Conservation (phyloP, 1,140 invertebrate genomes). For the Protaetia brevitarsis region DNA sequence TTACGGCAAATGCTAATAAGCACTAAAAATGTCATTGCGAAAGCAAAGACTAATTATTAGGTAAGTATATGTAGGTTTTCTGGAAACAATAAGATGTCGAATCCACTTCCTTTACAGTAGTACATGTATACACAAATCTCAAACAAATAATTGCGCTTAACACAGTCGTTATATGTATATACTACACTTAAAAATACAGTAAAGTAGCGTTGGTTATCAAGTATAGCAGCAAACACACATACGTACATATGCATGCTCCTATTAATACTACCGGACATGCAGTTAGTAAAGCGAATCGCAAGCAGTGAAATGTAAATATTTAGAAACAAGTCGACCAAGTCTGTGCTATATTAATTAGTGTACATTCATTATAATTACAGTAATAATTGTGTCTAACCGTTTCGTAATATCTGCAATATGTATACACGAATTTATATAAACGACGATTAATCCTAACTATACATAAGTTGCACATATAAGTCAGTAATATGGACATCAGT, state of each 20-base stretch:
- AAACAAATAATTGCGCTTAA: too few relatives aligned
- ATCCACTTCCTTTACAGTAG: too few relatives aligned
- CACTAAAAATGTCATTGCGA: too few relatives aligned
- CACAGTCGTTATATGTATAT: too few relatives aligned
- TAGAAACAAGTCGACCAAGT: neutral
- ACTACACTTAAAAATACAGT: too few relatives aligned
- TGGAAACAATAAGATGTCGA: too few relatives aligned
- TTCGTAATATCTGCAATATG: neutral
- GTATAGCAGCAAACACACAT: too few relatives aligned
- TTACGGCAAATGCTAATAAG: too few relatives aligned
- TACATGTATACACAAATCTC: too few relatives aligned
- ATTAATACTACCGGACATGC: neutral
- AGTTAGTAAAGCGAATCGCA: neutral
- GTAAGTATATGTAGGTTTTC: too few relatives aligned
- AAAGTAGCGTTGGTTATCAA: too few relatives aligned
- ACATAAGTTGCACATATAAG: neutral
- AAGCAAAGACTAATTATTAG: too few relatives aligned
- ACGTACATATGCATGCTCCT: neutral
- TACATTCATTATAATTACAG: conserved; percentile 12
- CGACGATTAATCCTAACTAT: neutral
- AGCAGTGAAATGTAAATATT: conserved; percentile 1
- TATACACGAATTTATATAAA: neutral
- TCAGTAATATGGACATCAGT: neutral
- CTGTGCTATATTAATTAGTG: conserved; percentile 2
- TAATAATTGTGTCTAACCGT: conserved; percentile 1